phyloP scores from a whole-genome alignment of 2,797 vertebrate genomes.

The Acanthiza pusilla region DNA sequence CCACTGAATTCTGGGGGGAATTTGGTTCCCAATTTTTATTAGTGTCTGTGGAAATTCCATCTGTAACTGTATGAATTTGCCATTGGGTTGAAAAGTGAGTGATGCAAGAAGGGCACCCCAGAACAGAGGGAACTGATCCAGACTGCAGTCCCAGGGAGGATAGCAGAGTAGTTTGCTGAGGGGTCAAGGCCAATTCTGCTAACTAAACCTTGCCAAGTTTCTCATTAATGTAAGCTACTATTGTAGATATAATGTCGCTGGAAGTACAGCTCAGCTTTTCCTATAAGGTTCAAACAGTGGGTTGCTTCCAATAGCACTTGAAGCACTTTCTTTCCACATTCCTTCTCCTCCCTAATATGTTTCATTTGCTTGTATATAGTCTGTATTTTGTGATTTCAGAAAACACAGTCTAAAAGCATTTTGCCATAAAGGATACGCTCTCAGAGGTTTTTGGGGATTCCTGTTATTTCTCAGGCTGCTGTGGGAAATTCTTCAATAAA shows the following conservation, averaged over 20 bases:
- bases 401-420: neutral
- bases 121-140: neutral
- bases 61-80: neutral
- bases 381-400: neutral
- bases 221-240: neutral
- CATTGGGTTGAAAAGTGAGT: neutral
- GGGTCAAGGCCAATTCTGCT: neutral
- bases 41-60: neutral
- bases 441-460: neutral
- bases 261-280: neutral
- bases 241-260: neutral
- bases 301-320: neutral
- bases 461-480: neutral
- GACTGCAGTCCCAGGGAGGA: neutral
- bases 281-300: neutral
- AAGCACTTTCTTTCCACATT: neutral
- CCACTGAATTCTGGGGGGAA: neutral
- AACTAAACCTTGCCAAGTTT: neutral
- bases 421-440: neutral
- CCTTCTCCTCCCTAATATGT: neutral
- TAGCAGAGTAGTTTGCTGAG: neutral
- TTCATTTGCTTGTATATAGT: neutral
- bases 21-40: neutral
- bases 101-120: neutral
- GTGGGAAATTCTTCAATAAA: neutral